phyloP scores from a whole-genome alignment of 2,113 vertebrate genomes.

The Silurus meridionalis region DNA sequence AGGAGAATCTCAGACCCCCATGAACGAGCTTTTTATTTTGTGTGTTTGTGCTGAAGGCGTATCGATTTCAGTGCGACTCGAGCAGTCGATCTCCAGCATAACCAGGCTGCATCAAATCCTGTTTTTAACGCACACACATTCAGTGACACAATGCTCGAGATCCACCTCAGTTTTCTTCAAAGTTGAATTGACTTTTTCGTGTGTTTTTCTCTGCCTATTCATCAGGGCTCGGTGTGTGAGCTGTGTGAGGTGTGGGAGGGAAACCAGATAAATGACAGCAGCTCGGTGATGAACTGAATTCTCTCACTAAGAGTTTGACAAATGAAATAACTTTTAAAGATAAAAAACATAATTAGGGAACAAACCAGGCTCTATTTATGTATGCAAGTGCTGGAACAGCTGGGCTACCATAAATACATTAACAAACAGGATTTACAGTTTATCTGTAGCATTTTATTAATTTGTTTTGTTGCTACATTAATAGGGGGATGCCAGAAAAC shows the following conservation, averaged over 20 bases:
- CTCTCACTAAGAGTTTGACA: constrained; percentile 15
- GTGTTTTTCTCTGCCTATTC: constrained; percentile 50
- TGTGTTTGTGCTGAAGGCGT: constrained; percentile 69
- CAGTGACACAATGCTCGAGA: constrained; percentile 44
- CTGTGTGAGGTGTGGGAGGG: constrained; percentile 35
- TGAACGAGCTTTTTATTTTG: constrained; percentile 67
- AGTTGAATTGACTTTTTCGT: constrained; percentile 64
- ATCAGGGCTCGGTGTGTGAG: constrained; percentile 36
- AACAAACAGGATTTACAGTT: neutral
- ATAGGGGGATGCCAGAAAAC: neutral
- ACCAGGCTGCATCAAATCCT: constrained; percentile 57
- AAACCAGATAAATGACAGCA: constrained; percentile 50
- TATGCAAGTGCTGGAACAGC: neutral
- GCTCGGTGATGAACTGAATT: constrained; percentile 45
- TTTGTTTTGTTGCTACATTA: neutral
- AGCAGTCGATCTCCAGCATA: constrained; percentile 60
- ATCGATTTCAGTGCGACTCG: constrained; percentile 62
- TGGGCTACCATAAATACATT: neutral
- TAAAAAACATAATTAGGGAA: constrained; percentile 4
- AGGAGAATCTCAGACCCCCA: constrained; percentile 60
- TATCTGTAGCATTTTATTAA: neutral
- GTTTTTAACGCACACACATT: constrained; percentile 50
- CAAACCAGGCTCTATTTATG: neutral
- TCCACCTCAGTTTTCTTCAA: constrained; percentile 59
- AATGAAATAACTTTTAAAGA: neutral